phyloP scores from a whole-genome alignment of 2,888 invertebrate species.

The Malthinus seriepunctatus region DNA sequence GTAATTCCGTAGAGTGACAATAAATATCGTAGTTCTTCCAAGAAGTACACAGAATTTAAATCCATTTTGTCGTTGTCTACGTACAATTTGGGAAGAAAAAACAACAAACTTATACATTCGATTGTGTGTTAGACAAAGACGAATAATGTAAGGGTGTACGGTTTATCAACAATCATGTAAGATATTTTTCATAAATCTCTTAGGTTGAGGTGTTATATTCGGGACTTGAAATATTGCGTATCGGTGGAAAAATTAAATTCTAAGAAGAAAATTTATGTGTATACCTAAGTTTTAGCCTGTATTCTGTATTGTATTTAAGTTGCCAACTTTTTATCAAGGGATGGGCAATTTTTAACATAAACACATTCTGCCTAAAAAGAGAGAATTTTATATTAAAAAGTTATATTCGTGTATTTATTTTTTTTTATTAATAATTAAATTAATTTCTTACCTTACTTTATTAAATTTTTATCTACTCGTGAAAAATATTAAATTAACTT shows the following conservation, averaged over 20 bases:
- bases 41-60: slow-evolving; percentile 17
- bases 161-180: slow-evolving; percentile 26
- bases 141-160: slow-evolving; percentile 6
- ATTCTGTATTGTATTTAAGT: slow-evolving; percentile 17
- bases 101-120: background rate
- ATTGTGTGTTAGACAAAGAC: background rate
- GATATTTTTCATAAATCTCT: slow-evolving; percentile 39
- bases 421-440: slow-evolving; percentile 2
- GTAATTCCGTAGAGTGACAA: slow-evolving; percentile 36
- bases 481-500: background rate
- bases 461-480: background rate
- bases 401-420: too few species aligned
- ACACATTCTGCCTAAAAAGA: slow-evolving; percentile 2
- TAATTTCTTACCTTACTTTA: background rate
- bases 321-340: slow-evolving; percentile 20
- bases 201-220: slow-evolving; percentile 36
- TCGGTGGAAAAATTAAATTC: slow-evolving; percentile 40
- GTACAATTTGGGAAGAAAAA: slow-evolving; percentile 15
- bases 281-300: slow-evolving; percentile 24
- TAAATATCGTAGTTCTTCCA: slow-evolving; percentile 34
- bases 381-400: slow-evolving; percentile 12
- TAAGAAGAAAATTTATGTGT: slow-evolving; percentile 31
- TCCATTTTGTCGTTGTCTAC: slow-evolving; percentile 13
- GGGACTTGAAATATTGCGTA: slow-evolving; percentile 38
- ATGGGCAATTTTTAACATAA: slow-evolving; percentile 13